phyloP scores from a whole-genome alignment of 2,113 vertebrate genomes.

The Tor tambroides region DNA sequence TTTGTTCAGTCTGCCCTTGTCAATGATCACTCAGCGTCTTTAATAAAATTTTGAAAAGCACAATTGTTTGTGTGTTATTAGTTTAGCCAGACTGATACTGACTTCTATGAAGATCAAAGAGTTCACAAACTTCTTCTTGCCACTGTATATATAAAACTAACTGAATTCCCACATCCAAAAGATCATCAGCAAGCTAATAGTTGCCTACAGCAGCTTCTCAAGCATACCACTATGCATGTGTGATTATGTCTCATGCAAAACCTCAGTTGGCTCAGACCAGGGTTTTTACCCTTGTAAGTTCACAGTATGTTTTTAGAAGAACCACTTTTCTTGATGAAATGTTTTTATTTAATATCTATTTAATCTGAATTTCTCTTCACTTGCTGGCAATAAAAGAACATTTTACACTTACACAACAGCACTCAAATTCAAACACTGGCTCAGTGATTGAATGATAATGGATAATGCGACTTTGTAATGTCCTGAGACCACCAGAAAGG shows the following conservation, averaged over 20 bases:
- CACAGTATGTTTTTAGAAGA: conserved; percentile 18
- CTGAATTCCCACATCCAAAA: neutral
- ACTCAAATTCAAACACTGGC: conserved; percentile 16
- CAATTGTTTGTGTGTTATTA: neutral
- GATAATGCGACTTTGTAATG: neutral
- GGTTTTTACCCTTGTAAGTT: conserved; percentile 48
- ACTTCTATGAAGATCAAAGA: neutral
- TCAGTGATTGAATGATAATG: neutral
- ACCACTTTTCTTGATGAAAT: conserved; percentile 26
- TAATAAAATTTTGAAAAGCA: neutral
- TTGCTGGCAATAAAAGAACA: neutral
- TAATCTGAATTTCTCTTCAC: neutral
- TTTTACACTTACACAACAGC: neutral
- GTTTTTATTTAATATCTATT: conserved; percentile 20
- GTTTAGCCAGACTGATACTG: neutral
- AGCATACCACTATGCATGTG: neutral
- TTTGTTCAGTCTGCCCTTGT: neutral
- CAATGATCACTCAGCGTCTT: neutral
- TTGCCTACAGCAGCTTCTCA: neutral
- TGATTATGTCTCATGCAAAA: neutral
- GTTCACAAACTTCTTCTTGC: neutral
- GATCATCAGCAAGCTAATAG: neutral
- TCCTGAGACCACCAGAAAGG: conserved; percentile 45
- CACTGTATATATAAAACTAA: neutral
- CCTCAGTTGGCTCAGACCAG: neutral